Evolutionary conservation across 2,888 invertebrate genomes (phyloP).

Genomic region (Tachina lurida): DNA sequence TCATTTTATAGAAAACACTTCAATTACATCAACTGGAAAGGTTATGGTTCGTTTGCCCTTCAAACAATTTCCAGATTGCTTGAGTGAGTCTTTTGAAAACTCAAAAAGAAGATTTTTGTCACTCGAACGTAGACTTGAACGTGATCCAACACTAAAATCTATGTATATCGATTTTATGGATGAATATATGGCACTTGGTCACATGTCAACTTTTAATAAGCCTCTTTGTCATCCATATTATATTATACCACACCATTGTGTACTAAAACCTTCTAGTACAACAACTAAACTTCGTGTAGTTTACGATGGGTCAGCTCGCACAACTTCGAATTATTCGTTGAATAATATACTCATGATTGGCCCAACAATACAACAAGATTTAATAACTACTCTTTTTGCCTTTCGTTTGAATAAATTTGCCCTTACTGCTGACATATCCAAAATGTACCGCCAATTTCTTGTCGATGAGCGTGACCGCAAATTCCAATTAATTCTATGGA

Average conservation of each 20-base stretch:
- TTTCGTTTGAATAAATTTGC: slow-evolving; percentile 61
- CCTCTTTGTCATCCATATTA: slow-evolving; percentile 4
- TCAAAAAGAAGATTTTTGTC: slow-evolving; percentile 33
- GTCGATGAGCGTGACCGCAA: slow-evolving; percentile 40
- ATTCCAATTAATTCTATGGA: slow-evolving; percentile 22
- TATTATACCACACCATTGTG: slow-evolving; percentile 18
- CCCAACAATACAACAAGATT: slow-evolving; percentile 42
- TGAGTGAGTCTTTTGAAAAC: slow-evolving; percentile 22
- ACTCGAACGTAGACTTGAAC: slow-evolving; percentile 43
- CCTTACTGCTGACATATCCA: slow-evolving; percentile 59
- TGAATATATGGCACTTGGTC: slow-evolving; percentile 46
- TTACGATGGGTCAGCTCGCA: slow-evolving; percentile 56
- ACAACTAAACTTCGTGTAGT: slow-evolving; percentile 61
- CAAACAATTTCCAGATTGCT: slow-evolving; percentile 12
- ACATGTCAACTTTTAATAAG: slow-evolving; percentile 14
- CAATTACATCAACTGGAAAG: background rate
- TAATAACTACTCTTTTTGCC: slow-evolving; percentile 39
- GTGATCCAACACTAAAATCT: slow-evolving; percentile 34
- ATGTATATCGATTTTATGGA: slow-evolving; percentile 44
- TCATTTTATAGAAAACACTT: slow-evolving; percentile 15
- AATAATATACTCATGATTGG: slow-evolving; percentile 63
- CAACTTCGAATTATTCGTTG: slow-evolving; percentile 23
- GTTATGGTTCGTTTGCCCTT: slow-evolving; percentile 20
- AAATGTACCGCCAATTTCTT: slow-evolving; percentile 68
- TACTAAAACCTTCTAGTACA: slow-evolving; percentile 49